A percentile compares a stretch with the other conserved stretches of the same genome.
phyloP scores from a whole-genome alignment of 1,140 invertebrate genomes.

The Xylocopa sonorina region DNA sequence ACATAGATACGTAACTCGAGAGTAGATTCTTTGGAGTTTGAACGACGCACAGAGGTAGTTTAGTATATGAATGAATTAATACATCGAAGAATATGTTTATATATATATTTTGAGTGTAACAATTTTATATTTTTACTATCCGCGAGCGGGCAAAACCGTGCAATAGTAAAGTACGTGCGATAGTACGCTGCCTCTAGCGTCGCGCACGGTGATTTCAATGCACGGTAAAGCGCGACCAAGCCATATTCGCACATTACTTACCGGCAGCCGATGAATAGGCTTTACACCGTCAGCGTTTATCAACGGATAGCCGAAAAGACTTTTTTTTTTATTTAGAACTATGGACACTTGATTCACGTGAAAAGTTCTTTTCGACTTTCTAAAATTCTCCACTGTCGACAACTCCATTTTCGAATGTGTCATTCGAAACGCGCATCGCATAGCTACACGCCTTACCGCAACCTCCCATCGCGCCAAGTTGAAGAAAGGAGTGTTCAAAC shows the following conservation, averaged over 20 bases:
- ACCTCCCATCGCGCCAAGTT: neutral
- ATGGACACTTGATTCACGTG: no score
- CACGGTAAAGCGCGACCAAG: neutral
- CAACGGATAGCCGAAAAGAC: no score
- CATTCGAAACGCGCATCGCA: neutral
- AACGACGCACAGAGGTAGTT: neutral
- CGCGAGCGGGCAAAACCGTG: no score
- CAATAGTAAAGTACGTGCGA: no score
- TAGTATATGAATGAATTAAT: neutral
- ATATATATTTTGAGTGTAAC: no score
- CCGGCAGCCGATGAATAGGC: no score
- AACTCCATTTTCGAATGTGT: neutral
- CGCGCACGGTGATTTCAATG: neutral
- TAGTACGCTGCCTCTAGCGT: neutral
- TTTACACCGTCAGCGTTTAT: no score
- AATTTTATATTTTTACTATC: no score
- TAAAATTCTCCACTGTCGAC: neutral
- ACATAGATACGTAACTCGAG: neutral
- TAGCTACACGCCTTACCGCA: neutral
- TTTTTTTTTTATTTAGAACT: no score
- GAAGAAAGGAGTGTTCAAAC: conserved; percentile 8
- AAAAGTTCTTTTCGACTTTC: no score
- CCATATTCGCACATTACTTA: no score
- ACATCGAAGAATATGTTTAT: no score
- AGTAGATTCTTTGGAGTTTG: neutral